phyloP scores from a whole-genome alignment of 2,113 vertebrate genomes.

The Gallinago paraguaiae region DNA sequence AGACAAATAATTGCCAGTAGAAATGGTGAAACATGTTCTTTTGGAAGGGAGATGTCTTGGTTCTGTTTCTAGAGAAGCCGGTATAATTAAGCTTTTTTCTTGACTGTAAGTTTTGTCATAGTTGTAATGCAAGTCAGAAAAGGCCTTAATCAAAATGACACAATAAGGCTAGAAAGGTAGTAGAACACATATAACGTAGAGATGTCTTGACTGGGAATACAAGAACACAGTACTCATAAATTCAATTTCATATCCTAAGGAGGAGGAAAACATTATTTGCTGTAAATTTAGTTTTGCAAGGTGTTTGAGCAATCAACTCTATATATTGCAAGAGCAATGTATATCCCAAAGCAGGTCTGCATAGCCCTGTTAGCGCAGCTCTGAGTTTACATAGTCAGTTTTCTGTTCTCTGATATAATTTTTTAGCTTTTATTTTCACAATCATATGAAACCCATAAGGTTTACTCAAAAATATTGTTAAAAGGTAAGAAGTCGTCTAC shows the following conservation, averaged over 20 bases:
- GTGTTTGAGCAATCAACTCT: neutral
- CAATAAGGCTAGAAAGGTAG: neutral
- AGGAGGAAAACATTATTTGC: neutral
- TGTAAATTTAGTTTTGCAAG: neutral
- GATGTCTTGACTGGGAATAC: neutral
- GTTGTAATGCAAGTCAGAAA: neutral
- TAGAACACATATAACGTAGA: neutral
- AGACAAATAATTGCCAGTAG: neutral
- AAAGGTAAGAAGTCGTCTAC: neutral
- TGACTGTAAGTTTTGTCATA: neutral
- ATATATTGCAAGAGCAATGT: neutral
- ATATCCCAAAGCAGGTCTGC: neutral
- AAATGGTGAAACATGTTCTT: neutral
- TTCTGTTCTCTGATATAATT: neutral
- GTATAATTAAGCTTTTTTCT: neutral
- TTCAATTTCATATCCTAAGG: neutral
- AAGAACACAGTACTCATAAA: neutral
- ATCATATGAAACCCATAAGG: neutral
- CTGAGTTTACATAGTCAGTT: neutral
- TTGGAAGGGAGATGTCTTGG: neutral
- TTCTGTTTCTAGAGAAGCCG: neutral
- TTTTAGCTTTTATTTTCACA: neutral
- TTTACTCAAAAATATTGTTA: neutral
- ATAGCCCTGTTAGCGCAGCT: neutral
- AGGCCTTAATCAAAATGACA: slow-evolving; percentile 1